Percentiles rank a stretch among this genome's conserved stretches.
Evolutionary conservation across 2,888 invertebrate genomes (phyloP).

Genomic region (Cosmia trapezina): DNA sequence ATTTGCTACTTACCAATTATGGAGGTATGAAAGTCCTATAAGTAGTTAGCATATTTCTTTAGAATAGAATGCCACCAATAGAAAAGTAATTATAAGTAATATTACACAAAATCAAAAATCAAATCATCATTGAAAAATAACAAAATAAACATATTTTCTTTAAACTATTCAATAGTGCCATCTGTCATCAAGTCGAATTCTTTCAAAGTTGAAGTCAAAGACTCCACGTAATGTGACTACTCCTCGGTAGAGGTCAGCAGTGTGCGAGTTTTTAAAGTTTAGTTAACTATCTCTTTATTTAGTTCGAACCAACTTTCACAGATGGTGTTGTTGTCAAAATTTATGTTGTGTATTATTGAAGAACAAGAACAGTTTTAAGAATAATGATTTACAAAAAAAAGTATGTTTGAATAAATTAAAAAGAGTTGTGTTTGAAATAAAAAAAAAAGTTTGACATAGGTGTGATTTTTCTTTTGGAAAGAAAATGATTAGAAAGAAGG

Average conservation of each 20-base stretch:
- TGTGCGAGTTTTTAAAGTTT: slow-evolving; percentile 72
- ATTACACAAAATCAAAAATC: neutral
- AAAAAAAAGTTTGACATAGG: neutral
- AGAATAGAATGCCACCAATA: neutral
- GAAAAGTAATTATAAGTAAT: neutral
- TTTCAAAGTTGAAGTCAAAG: slow-evolving; percentile 67
- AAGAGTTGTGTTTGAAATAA: neutral
- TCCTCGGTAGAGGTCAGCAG: slow-evolving; percentile 84
- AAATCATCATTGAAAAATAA: neutral
- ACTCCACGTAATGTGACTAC: slow-evolving; percentile 75
- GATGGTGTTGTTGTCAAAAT: slow-evolving; percentile 78
- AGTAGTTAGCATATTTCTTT: neutral
- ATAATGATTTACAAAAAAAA: too few relatives aligned
- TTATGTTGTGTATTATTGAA: neutral
- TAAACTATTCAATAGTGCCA: slow-evolving; percentile 72
- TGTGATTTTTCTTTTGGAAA: neutral
- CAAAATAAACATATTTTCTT: neutral
- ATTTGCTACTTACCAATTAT: neutral
- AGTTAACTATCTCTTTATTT: slow-evolving; percentile 74
- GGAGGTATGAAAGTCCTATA: neutral
- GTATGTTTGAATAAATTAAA: neutral
- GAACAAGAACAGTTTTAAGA: neutral
- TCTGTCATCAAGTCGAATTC: slow-evolving; percentile 74
- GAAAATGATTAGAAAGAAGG: neutral
- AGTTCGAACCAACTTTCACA: slow-evolving; percentile 77